Conservation (phyloP, 2,113 vertebrate species). For the Larimichthys crocea region DNA sequence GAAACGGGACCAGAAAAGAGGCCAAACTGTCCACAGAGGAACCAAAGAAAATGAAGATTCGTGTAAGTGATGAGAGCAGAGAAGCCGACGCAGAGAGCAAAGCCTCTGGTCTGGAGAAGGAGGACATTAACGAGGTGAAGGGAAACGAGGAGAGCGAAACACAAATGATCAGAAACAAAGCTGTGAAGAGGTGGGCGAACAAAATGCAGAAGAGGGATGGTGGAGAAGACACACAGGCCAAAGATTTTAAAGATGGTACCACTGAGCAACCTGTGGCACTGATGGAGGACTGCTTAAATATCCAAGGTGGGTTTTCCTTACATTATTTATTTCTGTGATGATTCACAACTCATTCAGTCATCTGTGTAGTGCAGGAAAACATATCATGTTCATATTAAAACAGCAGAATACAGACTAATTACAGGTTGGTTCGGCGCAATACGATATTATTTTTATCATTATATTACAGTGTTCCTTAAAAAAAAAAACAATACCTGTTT, state of each 20-base stretch:
- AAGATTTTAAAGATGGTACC: not conserved
- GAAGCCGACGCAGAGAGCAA: not conserved
- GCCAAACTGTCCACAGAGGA: not conserved
- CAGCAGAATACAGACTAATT: not conserved
- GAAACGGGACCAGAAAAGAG: not conserved
- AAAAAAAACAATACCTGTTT: not conserved
- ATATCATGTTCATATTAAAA: not conserved
- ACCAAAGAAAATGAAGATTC: not conserved
- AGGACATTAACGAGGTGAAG: not conserved
- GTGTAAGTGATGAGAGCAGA: not conserved
- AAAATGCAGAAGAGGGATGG: not conserved
- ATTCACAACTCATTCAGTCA: not conserved
- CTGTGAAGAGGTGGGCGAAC: not conserved
- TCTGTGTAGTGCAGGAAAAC: not conserved
- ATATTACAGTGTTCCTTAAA: not conserved
- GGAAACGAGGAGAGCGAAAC: not conserved
- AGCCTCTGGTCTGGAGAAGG: not conserved
- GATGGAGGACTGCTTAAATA: not conserved
- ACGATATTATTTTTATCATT: no score
- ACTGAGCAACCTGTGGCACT: not conserved
- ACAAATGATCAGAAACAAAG: not conserved
- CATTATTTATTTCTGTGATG: not conserved
- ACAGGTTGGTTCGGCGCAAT: not conserved
- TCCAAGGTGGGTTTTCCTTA: constrained; percentile 2
- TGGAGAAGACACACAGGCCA: not conserved